Evolutionary conservation across 2,888 invertebrate species (phyloP).

Genomic region (Zelleria hepariella): DNA sequence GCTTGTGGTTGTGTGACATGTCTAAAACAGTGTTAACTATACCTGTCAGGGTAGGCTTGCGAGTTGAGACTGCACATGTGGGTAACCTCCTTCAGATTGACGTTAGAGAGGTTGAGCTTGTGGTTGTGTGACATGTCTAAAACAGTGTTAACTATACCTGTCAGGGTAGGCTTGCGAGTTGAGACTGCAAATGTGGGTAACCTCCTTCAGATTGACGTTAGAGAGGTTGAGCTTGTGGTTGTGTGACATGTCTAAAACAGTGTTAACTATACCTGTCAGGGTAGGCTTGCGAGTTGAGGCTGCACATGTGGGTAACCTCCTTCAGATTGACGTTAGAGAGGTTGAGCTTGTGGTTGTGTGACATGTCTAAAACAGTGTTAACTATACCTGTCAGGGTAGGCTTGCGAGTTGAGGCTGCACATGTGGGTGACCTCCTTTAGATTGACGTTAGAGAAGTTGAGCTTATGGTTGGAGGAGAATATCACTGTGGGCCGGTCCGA

Average conservation of each 20-base stretch:
- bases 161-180: conserved; percentile 97
- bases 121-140: too few relatives aligned
- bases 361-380: too few relatives aligned
- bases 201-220: conserved; percentile 94
- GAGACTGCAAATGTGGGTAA: conserved; percentile 98
- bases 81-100: conserved; percentile 93
- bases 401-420: conserved; percentile 96
- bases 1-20: conserved; percentile 98
- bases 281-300: conserved; percentile 94
- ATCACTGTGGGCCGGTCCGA: conserved; percentile 99
- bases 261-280: conserved; percentile 94
- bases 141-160: conserved; percentile 71
- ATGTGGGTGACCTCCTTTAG: conserved; percentile 96
- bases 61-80: conserved; percentile 99
- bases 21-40: conserved; percentile 14
- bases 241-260: too few relatives aligned
- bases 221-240: conserved; percentile 98
- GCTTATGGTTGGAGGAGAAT: conserved; percentile 98
- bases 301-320: conserved; percentile 98
- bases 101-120: conserved; percentile 97
- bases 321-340: conserved; percentile 98
- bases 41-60: conserved; percentile 94
- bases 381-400: conserved; percentile 95
- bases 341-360: conserved; percentile 97
- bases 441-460: conserved; percentile 98